Evolutionary conservation across 1,140 invertebrate genomes (phyloP), one percentile per base, ranked within the genome.

Genomic region (Cyclina sinensis): DNA sequence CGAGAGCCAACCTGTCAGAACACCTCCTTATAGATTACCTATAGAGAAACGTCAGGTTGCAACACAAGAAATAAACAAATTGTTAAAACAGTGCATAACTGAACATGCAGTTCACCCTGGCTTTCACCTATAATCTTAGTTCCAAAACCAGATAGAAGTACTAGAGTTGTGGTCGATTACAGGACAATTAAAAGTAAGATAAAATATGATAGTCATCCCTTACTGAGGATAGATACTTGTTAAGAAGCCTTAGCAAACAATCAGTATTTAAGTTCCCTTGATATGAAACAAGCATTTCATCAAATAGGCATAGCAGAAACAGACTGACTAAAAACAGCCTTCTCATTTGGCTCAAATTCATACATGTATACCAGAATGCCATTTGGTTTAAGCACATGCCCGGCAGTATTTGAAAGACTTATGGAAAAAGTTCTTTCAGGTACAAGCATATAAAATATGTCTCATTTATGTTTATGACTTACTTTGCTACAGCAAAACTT

Each of bases 401-500:
- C 3, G 1, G 48, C 32, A 32, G 51, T 57, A 7, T 79, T 54
- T 79, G 0, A 79, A 35, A 7, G 18, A 5, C 4, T 79, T 48
- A 79, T 57, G 43, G 24, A 57, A 35, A 0, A 35, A 5, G 48
- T 79, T 27, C 21, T 79, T 35, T 7, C 11, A 46, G 76, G 27
- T 21, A 2, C 32, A 32, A 73, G 4, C 37, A 11, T 51, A 32
- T 35, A 27, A 79, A 79, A 79, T 79, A 0, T 79, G 76, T 32
- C 59, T 37, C 48, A 39, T 88, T 12, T 97, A 96, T 78, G 48
- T 96, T 0, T 96, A 96, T 90, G 96, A 97, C 82, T 92, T 96
- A 3, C 86, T 96, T 3, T 87, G 96, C n/a, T 93, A 93, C 30
- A 92, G 90, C 2, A 83, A 89, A 7, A 93, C 90, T 4, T 94